A percentile compares a stretch with the other conserved stretches of the same genome.
Evolutionary conservation across 2,888 invertebrate genomes (phyloP).

Genomic region (Drosophila cyrtoloma): DNA sequence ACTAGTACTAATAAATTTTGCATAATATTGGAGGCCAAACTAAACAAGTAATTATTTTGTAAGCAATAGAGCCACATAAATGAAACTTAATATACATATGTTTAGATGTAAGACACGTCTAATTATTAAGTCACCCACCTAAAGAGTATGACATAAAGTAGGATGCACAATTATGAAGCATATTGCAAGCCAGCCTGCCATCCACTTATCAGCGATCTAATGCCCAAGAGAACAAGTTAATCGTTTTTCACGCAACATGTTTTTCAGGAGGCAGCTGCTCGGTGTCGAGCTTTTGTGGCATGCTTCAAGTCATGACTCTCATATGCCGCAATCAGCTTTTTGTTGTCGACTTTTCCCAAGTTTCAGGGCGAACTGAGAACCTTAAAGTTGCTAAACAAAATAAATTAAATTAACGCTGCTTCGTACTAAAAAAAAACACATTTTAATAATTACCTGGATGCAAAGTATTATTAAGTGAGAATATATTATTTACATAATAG

Average conservation of each 20-base stretch:
- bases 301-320: conserved; percentile 24
- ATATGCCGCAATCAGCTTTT: conserved; percentile 16
- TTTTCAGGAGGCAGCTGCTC: conserved; percentile 62
- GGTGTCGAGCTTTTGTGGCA: conserved; percentile 60
- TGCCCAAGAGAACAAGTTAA: conserved; percentile 55
- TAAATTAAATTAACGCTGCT: background rate
- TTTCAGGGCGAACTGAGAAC: background rate
- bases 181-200: background rate
- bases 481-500: background rate
- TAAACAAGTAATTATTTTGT: background rate
- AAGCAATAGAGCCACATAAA: background rate
- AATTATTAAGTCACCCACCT: background rate
- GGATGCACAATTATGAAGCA: conserved; percentile 15
- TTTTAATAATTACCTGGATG: background rate
- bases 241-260: conserved; percentile 66
- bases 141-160: background rate
- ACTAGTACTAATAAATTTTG: background rate
- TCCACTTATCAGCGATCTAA: conserved; percentile 5
- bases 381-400: background rate
- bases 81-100: background rate
- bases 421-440: background rate
- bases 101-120: no score
- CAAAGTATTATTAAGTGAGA: background rate
- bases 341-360: conserved; percentile 5
- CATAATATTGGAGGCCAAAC: background rate